Evolutionary conservation across 2,888 invertebrate genomes (phyloP).

Genomic region (Cephus pygmeus): DNA sequence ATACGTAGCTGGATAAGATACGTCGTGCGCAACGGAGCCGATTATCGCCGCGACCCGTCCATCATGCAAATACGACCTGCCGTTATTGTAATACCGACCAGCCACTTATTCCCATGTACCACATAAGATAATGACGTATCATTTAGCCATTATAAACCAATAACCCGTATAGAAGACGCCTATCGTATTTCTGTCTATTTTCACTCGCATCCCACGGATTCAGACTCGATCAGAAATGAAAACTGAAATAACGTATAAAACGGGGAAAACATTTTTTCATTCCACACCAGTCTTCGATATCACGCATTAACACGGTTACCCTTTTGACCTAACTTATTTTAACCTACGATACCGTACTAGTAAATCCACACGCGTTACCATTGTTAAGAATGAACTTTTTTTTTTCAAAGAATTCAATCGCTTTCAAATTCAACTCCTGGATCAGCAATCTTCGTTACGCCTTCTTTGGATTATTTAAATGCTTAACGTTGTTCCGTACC

Average conservation of each 20-base stretch:
- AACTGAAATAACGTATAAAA: not conserved
- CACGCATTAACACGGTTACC: not conserved
- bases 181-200: not conserved
- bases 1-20: not conserved
- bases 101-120: conserved; percentile 45
- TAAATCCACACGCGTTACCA: not conserved
- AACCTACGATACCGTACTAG: not conserved
- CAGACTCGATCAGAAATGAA: not conserved
- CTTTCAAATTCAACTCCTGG: not conserved
- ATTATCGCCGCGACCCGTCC: conserved; percentile 14
- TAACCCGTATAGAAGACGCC: conserved; percentile 24
- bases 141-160: conserved; percentile 32
- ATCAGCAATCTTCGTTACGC: conserved; percentile 37
- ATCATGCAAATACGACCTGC: conserved; percentile 19
- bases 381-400: not conserved
- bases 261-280: not conserved
- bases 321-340: not conserved
- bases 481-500: conserved; percentile 12
- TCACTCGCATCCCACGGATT: not conserved
- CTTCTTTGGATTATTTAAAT: conserved; percentile 53
- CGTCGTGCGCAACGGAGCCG: not conserved
- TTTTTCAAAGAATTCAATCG: not conserved
- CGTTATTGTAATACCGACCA: conserved; percentile 19
- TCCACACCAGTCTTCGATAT: not conserved
- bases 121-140: conserved; percentile 46